Evolutionary conservation across 2,113 vertebrate species (phyloP).

Genomic region (Sminthopsis crassicaudata): DNA sequence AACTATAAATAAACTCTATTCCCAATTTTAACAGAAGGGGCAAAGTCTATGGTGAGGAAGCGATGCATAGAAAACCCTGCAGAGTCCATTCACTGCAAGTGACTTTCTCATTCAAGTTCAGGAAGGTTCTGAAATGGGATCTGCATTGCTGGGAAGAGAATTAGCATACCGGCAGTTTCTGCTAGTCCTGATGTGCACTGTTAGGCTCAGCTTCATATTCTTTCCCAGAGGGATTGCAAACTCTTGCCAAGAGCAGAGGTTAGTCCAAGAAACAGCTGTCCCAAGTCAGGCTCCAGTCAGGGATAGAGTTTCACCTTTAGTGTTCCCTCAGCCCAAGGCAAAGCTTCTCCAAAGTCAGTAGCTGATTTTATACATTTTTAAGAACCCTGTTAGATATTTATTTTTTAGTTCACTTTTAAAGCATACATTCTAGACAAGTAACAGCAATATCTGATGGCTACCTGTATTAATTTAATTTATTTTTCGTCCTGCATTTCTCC

Average conservation of each 20-base stretch:
- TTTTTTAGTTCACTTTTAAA: not conserved
- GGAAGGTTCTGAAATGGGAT: not conserved
- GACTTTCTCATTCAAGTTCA: not conserved
- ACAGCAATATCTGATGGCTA: slow-evolving; percentile 3
- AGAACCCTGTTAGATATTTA: not conserved
- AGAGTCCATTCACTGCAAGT: not conserved
- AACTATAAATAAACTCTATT: not conserved
- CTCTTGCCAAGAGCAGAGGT: not conserved
- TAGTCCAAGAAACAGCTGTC: not conserved
- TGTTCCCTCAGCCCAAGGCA: slow-evolving; percentile 27
- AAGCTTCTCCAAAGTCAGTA: slow-evolving; percentile 41
- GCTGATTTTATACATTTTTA: slow-evolving; percentile 40
- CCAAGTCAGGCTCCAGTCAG: not conserved
- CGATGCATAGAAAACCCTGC: not conserved
- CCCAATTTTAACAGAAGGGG: not conserved
- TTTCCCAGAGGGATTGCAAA: not conserved
- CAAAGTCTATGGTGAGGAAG: slow-evolving; percentile 5
- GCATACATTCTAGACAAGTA: not conserved
- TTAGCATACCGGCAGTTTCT: not conserved
- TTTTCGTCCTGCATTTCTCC: not conserved
- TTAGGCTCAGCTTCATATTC: not conserved
- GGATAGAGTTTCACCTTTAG: not conserved
- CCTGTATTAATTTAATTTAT: not conserved
- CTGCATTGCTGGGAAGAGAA: not conserved
- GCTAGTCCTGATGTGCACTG: not conserved